Evolutionary conservation across 2,797 vertebrate genomes (phyloP).

Genomic region (Paratrypauchen microcephalus): DNA sequence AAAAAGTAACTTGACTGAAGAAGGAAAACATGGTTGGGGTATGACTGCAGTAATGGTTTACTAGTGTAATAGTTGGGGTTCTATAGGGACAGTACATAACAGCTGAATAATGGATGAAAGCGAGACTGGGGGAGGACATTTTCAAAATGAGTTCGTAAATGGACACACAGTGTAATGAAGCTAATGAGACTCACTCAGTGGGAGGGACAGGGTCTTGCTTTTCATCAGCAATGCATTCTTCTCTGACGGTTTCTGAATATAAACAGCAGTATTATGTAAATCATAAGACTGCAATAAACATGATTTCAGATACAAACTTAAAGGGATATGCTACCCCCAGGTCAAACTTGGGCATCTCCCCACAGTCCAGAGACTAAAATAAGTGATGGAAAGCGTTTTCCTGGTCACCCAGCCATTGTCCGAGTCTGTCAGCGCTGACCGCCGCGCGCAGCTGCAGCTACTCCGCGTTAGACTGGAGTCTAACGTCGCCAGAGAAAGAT

Average conservation of each 20-base stretch:
- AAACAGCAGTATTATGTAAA: slow-evolving; percentile 44
- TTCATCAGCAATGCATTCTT: slow-evolving; percentile 73
- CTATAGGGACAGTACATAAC: slow-evolving; percentile 52
- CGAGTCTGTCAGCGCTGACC: too few relatives aligned
- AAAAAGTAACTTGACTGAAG: slow-evolving; percentile 59
- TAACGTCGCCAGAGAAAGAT: too few relatives aligned
- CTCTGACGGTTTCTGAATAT: slow-evolving; percentile 85
- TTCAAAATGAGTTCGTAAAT: neutral
- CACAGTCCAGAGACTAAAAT: too few relatives aligned
- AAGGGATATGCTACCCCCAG: too few relatives aligned
- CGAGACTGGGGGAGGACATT: slow-evolving; percentile 31
- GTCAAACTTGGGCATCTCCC: too few relatives aligned
- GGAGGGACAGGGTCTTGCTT: slow-evolving; percentile 72
- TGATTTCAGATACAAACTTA: neutral
- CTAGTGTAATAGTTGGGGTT: slow-evolving; percentile 37
- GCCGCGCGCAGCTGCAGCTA: too few relatives aligned
- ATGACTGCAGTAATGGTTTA: slow-evolving; percentile 30
- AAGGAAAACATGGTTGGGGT: slow-evolving; percentile 27
- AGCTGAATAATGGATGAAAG: slow-evolving; percentile 42
- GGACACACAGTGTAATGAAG: neutral
- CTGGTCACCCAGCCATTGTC: too few relatives aligned
- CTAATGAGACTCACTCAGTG: slow-evolving; percentile 69
- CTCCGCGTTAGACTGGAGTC: too few relatives aligned
- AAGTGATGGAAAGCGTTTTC: too few relatives aligned
- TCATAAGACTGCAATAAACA: neutral